These are phyloP conservation scores for Perdita meconis DNA, from an alignment of 2,888 invertebrate species.

Conservation along the genomic window DNA sequence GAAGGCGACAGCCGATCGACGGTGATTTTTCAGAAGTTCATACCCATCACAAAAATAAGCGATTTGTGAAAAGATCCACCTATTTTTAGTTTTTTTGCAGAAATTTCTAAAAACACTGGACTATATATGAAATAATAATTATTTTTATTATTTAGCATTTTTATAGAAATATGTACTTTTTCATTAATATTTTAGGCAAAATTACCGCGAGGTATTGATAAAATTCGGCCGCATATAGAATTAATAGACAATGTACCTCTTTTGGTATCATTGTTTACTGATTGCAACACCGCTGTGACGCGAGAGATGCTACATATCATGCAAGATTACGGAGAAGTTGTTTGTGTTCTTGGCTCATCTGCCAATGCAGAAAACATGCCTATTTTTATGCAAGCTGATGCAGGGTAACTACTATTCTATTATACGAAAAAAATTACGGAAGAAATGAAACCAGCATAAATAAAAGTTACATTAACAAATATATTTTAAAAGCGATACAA, in stretches of 20 bases:
- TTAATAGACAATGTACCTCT: conserved; percentile 98
- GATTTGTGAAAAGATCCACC: too few relatives aligned
- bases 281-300: conserved; percentile 96
- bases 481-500: conserved; percentile 2
- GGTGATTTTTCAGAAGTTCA: too few relatives aligned
- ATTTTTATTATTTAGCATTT: too few relatives aligned
- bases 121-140: too few relatives aligned
- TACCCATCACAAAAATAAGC: too few relatives aligned
- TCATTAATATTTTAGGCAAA: conserved; percentile 88
- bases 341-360: conserved; percentile 96
- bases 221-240: conserved; percentile 97
- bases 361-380: conserved; percentile 95
- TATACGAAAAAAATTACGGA: too few relatives aligned
- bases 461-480: neutral
- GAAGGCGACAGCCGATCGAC: too few relatives aligned
- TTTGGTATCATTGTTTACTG: conserved; percentile 98
- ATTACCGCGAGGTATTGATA: conserved; percentile 97
- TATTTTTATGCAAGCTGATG: conserved; percentile 97
- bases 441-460: conserved; percentile 3
- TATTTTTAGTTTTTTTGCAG: too few relatives aligned
- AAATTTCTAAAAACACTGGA: too few relatives aligned
- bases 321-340: conserved; percentile 98
- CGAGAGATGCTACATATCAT: conserved; percentile 97
- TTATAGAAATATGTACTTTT: conserved; percentile 1
- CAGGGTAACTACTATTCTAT: conserved; percentile 86